A percentile compares a stretch with the other conserved stretches of the same genome.
These are phyloP conservation scores for Agriopis aurantiaria DNA, from an alignment of 2,888 invertebrate species.

Conservation along the genomic window DNA sequence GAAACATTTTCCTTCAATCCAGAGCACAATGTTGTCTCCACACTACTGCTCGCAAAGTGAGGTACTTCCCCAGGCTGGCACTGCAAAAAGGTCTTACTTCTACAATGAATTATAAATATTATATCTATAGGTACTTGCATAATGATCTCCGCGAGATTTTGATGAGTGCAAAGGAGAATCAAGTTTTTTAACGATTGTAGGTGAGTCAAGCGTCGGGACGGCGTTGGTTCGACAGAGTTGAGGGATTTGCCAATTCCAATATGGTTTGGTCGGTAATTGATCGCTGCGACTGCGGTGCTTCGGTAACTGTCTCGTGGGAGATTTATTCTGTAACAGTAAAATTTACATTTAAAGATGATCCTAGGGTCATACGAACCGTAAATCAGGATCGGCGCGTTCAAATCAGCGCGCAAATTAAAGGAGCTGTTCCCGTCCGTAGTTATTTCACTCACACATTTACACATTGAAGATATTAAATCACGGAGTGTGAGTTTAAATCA, in stretches of 20 bases:
- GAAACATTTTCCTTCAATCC: no score
- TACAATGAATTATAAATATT: neutral
- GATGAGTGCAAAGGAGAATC: neutral
- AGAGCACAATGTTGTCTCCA: no score
- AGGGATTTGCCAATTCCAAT: neutral
- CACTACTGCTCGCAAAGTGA: no score
- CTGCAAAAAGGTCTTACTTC: no score
- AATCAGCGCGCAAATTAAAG: neutral
- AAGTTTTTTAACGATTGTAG: conserved; percentile 15
- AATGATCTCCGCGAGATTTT: conserved; percentile 9
- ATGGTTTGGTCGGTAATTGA: neutral
- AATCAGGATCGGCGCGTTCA: neutral
- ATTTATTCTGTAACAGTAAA: conserved; percentile 37
- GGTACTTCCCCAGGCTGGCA: no score
- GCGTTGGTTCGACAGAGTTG: neutral
- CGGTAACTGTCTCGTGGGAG: conserved; percentile 19
- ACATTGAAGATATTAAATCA: no score
- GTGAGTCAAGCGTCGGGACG: conserved; percentile 14
- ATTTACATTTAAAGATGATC: neutral
- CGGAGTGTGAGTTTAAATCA: no score
- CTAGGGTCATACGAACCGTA: neutral
- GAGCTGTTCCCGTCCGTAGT: no score
- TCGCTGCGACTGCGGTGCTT: neutral
- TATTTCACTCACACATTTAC: no score
- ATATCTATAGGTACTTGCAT: conserved; percentile 24